Percentiles rank a stretch among this genome's conserved stretches.
phyloP scores from a whole-genome alignment of 2,888 invertebrate genomes.

The Chalcosyrphus nemorum region DNA sequence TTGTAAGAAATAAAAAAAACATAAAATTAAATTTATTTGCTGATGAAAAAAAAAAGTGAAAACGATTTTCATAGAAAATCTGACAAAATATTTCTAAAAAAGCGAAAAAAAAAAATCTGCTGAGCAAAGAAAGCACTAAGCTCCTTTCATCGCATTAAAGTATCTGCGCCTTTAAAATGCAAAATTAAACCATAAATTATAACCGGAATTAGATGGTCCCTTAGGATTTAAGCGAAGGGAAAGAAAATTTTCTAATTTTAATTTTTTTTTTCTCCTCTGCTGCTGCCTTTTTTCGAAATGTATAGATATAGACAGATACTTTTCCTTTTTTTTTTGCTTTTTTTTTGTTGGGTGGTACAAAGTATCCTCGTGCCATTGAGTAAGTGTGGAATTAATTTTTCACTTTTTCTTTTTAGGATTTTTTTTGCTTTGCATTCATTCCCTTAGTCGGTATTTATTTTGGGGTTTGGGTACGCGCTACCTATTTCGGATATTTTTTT shows the following conservation, averaged over 20 bases:
- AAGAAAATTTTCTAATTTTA: conserved; percentile 31
- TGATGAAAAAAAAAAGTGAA: conserved; percentile 33
- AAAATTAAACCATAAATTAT: conserved; percentile 70
- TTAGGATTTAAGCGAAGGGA: conserved; percentile 37
- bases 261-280: conserved; percentile 1
- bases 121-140: conserved; percentile 37
- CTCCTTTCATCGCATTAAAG: conserved; percentile 55
- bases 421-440: no score
- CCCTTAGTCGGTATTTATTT: background rate
- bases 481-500: background rate
- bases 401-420: background rate
- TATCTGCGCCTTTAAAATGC: conserved; percentile 57
- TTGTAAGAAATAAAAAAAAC: background rate
- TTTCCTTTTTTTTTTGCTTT: no score
- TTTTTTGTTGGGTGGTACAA: no score
- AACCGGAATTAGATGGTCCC: conserved; percentile 63
- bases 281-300: background rate
- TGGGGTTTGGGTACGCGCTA: background rate
- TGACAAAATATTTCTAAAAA: conserved; percentile 23
- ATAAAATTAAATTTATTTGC: conserved; percentile 61
- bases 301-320: background rate
- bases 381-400: conserved; percentile 11
- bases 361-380: background rate
- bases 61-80: conserved; percentile 51
- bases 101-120: conserved; percentile 1